Percentiles rank a stretch among this genome's conserved stretches.
phyloP scores from a whole-genome alignment of 1,140 invertebrate species.

The Schlechtendalia chinensis region DNA sequence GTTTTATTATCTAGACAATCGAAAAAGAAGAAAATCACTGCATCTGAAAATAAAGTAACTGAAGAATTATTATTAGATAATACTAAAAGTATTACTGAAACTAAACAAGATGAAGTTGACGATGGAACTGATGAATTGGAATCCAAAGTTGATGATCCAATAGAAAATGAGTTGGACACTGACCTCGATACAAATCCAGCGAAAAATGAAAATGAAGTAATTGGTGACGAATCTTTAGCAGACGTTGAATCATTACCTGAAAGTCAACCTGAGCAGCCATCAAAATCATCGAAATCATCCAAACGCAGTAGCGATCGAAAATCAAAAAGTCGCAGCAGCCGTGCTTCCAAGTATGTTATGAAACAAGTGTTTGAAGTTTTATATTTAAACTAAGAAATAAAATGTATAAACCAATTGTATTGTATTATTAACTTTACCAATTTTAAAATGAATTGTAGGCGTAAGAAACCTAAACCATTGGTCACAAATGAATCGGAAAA shows the following conservation, averaged over 20 bases:
- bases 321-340: conserved; percentile 37
- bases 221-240: conserved; percentile 31
- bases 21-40: conserved; percentile 53
- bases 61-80: conserved; percentile 54
- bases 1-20: conserved; percentile 2
- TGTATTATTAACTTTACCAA: too few species aligned
- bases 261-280: conserved; percentile 18
- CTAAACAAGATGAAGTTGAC: conserved; percentile 55
- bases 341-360: conserved; percentile 31
- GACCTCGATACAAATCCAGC: conserved; percentile 5
- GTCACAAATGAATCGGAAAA: conserved; percentile 57
- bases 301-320: conserved; percentile 41
- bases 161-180: conserved; percentile 53
- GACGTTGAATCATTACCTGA: conserved; percentile 33
- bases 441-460: not conserved
- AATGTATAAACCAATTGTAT: too few species aligned
- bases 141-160: conserved; percentile 51
- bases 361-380: too few species aligned
- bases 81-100: conserved; percentile 30
- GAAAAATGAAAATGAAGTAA: conserved; percentile 24
- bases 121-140: conserved; percentile 51
- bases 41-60: conserved; percentile 54
- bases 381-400: too few species aligned
- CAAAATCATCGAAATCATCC: conserved; percentile 32
- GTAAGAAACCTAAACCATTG: conserved; percentile 55